A percentile compares a stretch with the other conserved stretches of the same genome.
Conservation (phyloP, 2,113 vertebrate genomes). For the Leucopsar rothschildi region DNA sequence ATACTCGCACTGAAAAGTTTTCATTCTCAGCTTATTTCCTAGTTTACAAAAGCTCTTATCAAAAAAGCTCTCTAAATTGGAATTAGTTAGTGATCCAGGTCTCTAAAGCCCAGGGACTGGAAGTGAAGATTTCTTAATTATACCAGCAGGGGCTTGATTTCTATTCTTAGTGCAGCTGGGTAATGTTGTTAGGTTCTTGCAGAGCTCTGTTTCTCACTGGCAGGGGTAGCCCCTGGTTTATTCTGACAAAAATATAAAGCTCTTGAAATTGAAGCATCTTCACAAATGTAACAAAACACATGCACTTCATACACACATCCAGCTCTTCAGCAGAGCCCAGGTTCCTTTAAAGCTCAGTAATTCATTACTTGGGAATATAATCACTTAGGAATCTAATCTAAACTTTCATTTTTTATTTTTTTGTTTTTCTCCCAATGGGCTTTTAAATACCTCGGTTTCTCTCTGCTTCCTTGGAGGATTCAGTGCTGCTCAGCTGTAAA, state of each 20-base stretch:
- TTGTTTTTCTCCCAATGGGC: not conserved
- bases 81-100: constrained; percentile 72
- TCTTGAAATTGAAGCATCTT: not conserved
- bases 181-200: constrained; percentile 45
- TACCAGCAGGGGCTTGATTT: constrained; percentile 69
- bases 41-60: constrained; percentile 70
- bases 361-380: not conserved
- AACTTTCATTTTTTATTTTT: not conserved
- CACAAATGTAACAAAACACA: fast-evolving
- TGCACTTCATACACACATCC: not conserved
- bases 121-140: constrained; percentile 75
- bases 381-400: not conserved
- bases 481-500: not conserved
- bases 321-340: not conserved
- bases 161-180: constrained; percentile 65
- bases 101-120: constrained; percentile 65
- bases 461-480: not conserved
- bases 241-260: not conserved
- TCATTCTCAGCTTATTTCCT: constrained; percentile 51
- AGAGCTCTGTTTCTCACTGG: not conserved
- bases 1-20: constrained; percentile 41
- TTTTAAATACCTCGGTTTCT: not conserved
- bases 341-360: not conserved
- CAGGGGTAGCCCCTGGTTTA: not conserved
- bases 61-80: constrained; percentile 69